Base-by-base conservation (phyloP, 2,888 invertebrate species). In the Disparrhopalites patrizii region DNA sequence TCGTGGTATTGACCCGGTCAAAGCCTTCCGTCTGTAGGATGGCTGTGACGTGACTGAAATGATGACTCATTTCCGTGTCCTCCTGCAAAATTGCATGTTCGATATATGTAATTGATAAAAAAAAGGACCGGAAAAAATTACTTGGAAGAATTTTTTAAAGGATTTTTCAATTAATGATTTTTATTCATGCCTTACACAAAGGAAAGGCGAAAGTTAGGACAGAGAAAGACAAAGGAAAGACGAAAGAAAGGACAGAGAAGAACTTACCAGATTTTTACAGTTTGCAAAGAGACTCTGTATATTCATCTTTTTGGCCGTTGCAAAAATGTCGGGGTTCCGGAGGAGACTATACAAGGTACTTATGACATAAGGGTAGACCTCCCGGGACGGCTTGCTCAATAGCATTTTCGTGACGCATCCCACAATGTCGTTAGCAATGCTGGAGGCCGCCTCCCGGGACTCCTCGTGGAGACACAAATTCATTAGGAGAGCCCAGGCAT, bases 401-500 rank as follows among this genome's bases (percentile, higher is more conserved):
- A 73, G 70, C 69, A 73, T 75, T 52, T 68, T 69, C 3, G 71
- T 58, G 27, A 72, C 68, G 33, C 70, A 72, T 30, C 61, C 62
- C n/a, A 75, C 65, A 31, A 75, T 69, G 33, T 75, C 74, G 31
- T 65, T 62, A 20, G 70, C 73, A 18, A 73, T 68, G 1, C 65
- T 58, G 1, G 68, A 40, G 0, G 70, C 58, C 3, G 68, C 66
- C 15, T 31, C 36, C 23, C 65, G 69, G 0, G 72, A 64, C 43
- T 82, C 79, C 27, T 81, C 80, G 72, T 85, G 82, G 36, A 87
- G 79, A 71, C 86, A 86, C 7, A 88, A 79, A 77, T 87, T 88
- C 85, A 87, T 86, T 25, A 87, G 79, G 13, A 88, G 79, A 3
- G 87, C 87, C 8, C 84, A 82, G n/a, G 84, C 81, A 75, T 86